A percentile compares a stretch with the other conserved stretches of the same genome.
Evolutionary conservation across 1,140 invertebrate species (phyloP).

Genomic region (Pararge aegeria): DNA sequence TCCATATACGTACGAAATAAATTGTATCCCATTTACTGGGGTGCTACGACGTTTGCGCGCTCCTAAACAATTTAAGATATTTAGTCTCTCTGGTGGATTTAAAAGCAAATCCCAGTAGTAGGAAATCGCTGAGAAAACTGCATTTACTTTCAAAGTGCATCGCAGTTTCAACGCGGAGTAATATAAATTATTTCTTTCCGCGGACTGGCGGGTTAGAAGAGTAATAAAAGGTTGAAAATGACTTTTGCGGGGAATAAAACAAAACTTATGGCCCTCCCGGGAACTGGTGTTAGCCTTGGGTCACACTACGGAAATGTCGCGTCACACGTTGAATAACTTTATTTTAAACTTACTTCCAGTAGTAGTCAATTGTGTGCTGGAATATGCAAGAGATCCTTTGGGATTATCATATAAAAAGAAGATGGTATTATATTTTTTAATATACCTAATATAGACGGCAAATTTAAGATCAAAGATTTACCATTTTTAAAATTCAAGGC

Average conservation of each 20-base stretch:
- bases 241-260: background rate
- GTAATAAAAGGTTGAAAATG: background rate
- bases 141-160: conserved; percentile 3
- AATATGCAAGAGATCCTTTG: too few species aligned
- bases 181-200: background rate
- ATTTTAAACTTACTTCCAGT: too few species aligned
- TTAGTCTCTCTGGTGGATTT: background rate
- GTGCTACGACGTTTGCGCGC: background rate
- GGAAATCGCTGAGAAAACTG: background rate
- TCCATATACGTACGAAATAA: background rate
- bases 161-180: background rate
- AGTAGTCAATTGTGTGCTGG: too few species aligned
- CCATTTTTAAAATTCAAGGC: too few species aligned
- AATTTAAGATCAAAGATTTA: too few species aligned
- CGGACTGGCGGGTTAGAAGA: background rate
- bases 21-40: background rate
- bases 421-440: too few species aligned
- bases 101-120: background rate
- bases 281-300: too few species aligned
- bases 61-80: conserved; percentile 3
- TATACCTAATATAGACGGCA: too few species aligned
- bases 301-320: too few species aligned
- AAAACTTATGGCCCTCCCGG: too few species aligned
- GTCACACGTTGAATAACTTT: too few species aligned
- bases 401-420: too few species aligned